Base-by-base conservation (phyloP, 2,113 vertebrate genomes). In the Caloenas nicobarica region DNA sequence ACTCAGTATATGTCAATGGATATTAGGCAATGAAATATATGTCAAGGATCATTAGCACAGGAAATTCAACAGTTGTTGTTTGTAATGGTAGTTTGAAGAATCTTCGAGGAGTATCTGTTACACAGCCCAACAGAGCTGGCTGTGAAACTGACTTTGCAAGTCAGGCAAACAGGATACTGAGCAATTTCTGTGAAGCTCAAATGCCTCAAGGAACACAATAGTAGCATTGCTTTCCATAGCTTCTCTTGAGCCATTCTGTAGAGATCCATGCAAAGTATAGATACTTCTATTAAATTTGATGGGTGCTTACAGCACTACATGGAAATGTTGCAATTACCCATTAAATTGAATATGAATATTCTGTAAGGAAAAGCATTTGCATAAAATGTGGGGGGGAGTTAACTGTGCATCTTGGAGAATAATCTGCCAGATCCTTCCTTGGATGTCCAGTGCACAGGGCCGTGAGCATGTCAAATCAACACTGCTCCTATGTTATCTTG, bases 1-100 rank as follows among this genome's bases (percentile, higher is more conserved):
- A 21, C 6, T 10, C 11, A 6, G 2, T 0, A 0, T 42, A 10
- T 31, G 5, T 40, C 40, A 70, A 2, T 46, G 19, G 38, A 61
- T 46, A 46, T 46, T 46, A 46, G 18, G 44, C 44, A 46, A 46
- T 46, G 44, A 46, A 46, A 46, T 46, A 46, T 46, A 46, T 46
- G 44, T 46, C 44, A 40, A 64, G 28, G 56, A 33, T 44, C 24
- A 24, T 8, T 48, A 15, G 9, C n/a, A 23, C 13, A 34, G 24
- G 36, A 36, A 79, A 50, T 70, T 44, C 22, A 42, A 15, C n/a
- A 60, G 3, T 51, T 81, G 18, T 26, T 72, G 13, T 56, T 70
- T 48, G 17, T 65, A 50, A 26, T 1, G 7, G 8, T 9, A 23
- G 34, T 7, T 16, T n/a, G 16, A 60, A 53, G 57, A 16, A 44